Percentiles rank a stretch among this genome's conserved stretches.
Evolutionary conservation across 2,113 vertebrate genomes (phyloP).

Genomic region (Syngnathoides biaculeatus): DNA sequence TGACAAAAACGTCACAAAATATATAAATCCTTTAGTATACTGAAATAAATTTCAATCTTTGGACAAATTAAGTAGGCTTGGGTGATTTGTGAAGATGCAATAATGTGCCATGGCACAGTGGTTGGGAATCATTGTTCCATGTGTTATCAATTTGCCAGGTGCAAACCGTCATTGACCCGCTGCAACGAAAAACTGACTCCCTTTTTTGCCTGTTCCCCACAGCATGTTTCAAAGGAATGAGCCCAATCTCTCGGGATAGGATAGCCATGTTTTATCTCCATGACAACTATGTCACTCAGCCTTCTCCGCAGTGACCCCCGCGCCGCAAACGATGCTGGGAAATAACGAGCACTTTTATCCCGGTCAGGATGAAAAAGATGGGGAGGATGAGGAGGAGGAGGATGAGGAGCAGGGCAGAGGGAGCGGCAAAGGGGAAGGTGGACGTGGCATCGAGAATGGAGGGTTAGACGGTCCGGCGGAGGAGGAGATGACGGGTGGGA

Average conservation of each 20-base stretch:
- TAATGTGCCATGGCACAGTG: no score
- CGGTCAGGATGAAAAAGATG: slow-evolving; percentile 73
- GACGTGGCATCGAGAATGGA: slow-evolving; percentile 60
- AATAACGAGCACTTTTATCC: slow-evolving; percentile 76
- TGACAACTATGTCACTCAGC: slow-evolving; percentile 81
- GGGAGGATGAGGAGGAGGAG: slow-evolving; percentile 83
- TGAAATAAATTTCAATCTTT: background rate
- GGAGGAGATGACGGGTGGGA: slow-evolving; percentile 56
- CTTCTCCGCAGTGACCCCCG: slow-evolving; percentile 81
- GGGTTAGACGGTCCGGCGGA: slow-evolving; percentile 55
- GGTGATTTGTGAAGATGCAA: no score
- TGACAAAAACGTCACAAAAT: no score
- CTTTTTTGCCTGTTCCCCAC: slow-evolving; percentile 57
- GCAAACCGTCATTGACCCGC: slow-evolving; percentile 16
- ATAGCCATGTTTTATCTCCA: slow-evolving; percentile 74
- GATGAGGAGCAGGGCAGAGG: slow-evolving; percentile 71
- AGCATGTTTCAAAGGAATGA: slow-evolving; percentile 58
- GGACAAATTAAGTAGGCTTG: no score
- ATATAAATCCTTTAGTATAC: background rate
- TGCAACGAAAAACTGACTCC: slow-evolving; percentile 30
- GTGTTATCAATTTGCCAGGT: slow-evolving; percentile 14
- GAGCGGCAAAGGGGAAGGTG: slow-evolving; percentile 40
- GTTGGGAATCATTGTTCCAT: background rate
- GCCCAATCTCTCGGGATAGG: slow-evolving; percentile 70
- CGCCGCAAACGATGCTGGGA: slow-evolving; percentile 80